Percentiles rank a stretch among this genome's conserved stretches.
Evolutionary conservation across 2,888 invertebrate species (phyloP).

Genomic region (Busseola fusca): DNA sequence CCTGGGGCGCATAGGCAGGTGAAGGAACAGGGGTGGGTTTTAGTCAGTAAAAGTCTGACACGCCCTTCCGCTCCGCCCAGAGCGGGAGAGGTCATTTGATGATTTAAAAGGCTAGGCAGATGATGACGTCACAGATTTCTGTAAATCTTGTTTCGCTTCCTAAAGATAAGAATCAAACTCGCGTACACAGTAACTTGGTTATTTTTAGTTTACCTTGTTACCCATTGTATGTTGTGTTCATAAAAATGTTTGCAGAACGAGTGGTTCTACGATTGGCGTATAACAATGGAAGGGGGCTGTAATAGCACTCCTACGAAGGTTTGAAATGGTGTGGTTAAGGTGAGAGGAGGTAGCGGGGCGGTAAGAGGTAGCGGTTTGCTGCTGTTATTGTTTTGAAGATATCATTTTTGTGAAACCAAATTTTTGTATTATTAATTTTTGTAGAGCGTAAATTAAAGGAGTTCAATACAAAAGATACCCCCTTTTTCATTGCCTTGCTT

Average conservation of each 20-base stretch:
- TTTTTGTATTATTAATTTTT: too few relatives aligned
- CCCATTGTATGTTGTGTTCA: constrained; percentile 27
- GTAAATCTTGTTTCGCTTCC: constrained; percentile 1
- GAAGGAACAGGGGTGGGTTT: too few relatives aligned
- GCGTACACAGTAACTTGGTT: constrained; percentile 4
- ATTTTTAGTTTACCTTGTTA: constrained; percentile 18
- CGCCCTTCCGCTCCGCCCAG: too few relatives aligned
- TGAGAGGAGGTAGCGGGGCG: constrained; percentile 7
- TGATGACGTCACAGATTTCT: background rate
- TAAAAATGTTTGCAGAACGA: constrained; percentile 46
- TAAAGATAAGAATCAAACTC: background rate
- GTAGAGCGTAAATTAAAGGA: too few relatives aligned
- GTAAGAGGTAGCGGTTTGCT: background rate
- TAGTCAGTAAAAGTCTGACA: too few relatives aligned
- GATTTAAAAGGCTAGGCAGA: too few relatives aligned
- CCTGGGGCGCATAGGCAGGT: too few relatives aligned
- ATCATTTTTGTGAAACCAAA: too few relatives aligned
- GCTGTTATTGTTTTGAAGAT: background rate
- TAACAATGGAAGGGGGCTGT: constrained; percentile 16
- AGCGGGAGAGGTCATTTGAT: too few relatives aligned
- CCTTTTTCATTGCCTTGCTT: too few relatives aligned
- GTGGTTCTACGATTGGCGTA: constrained; percentile 25
- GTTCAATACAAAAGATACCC: too few relatives aligned
- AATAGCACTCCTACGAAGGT: constrained; percentile 34
- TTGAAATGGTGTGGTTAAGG: background rate